Base-by-base conservation (phyloP, 2,113 vertebrate genomes). In the Donacobius atricapilla region DNA sequence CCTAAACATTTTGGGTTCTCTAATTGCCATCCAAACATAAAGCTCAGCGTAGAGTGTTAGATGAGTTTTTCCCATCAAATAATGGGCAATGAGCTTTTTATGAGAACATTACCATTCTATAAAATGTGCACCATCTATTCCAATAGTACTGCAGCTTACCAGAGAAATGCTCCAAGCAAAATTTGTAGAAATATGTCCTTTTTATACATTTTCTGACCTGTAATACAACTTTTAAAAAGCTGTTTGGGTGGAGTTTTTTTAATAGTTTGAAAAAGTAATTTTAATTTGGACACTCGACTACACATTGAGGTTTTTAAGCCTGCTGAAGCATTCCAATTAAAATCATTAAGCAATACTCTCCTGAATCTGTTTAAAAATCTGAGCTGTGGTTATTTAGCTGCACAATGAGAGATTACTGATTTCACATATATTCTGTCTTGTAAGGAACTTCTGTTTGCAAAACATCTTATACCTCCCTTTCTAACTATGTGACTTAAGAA, bases 11-110 rank as follows among this genome's bases (percentile, higher is more conserved):
- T 93, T 93, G 83, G 60, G 40, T 84, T 75, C 68, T 93, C 54
- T 96, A 96, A 94, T 89, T 94, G 91, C 86, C 86, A 66, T 93
- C 71, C 60, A 94, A 92, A 89, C 72, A 88, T 85, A 66, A 93
- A 77, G 54, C 64, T 87, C 27, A 1, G 64, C 58, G 20, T 81
- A 65, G 70, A 83, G 50, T 25, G 3, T 80, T 85, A 77, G 68
- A 80, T 65, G 76, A 88, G 25, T 72, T 95, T 94, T 83, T 93
- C 82, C 63, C 75, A 58, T 83, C 54, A 56, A 76, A 91, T 57
- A 87, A 84, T 42, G 51, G 70, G 84, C 90, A 90, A 27, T 68
- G 82, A 79, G 57, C 25, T 94, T 73, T 88, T 78, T 90, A 65
- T 33, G 70, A 51, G 53, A 90, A 42, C n/a, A 33, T 78, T 78